Evolutionary conservation across 2,888 invertebrate species (phyloP).

Genomic region (Apeira syringaria): DNA sequence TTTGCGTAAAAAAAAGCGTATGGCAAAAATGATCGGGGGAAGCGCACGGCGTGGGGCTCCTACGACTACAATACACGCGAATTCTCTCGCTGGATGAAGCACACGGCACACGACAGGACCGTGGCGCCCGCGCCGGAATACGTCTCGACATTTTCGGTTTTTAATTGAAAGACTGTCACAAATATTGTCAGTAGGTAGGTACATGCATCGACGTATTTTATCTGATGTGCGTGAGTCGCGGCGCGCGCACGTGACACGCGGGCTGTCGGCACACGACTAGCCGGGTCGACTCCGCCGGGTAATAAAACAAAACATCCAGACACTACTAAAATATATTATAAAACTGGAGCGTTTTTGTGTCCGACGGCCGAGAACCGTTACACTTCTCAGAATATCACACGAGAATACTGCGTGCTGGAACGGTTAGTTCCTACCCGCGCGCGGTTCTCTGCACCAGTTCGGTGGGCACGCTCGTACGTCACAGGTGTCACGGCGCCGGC

Average conservation of each 20-base stretch:
- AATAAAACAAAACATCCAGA: conserved; percentile 53
- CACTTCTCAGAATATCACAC: conserved; percentile 61
- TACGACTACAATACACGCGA: too few relatives aligned
- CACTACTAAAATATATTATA: conserved; percentile 53
- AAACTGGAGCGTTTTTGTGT: conserved; percentile 66
- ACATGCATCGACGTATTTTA: conserved; percentile 11
- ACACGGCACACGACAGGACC: too few relatives aligned
- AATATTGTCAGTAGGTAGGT: conserved; percentile 6
- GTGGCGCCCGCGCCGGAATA: too few relatives aligned
- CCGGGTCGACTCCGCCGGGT: conserved; percentile 56
- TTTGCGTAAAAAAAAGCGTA: too few relatives aligned
- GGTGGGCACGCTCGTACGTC: conserved; percentile 58
- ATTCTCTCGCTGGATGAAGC: too few relatives aligned
- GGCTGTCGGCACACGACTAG: conserved; percentile 26
- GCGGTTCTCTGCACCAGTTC: conserved; percentile 37
- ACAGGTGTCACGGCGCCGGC: conserved; percentile 66
- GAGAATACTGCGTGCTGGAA: conserved; percentile 60
- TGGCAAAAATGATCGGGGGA: too few relatives aligned
- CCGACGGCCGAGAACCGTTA: conserved; percentile 60
- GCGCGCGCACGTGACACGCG: conserved; percentile 11
- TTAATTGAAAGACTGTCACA: conserved; percentile 2
- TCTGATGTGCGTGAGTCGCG: conserved; percentile 12
- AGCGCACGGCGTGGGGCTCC: too few relatives aligned
- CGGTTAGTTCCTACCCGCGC: conserved; percentile 47
- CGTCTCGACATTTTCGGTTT: too few relatives aligned